A percentile compares a stretch with the other conserved stretches of the same genome.
Evolutionary conservation across 2,797 vertebrate genomes (phyloP).

Genomic region (Ciconia nigra): DNA sequence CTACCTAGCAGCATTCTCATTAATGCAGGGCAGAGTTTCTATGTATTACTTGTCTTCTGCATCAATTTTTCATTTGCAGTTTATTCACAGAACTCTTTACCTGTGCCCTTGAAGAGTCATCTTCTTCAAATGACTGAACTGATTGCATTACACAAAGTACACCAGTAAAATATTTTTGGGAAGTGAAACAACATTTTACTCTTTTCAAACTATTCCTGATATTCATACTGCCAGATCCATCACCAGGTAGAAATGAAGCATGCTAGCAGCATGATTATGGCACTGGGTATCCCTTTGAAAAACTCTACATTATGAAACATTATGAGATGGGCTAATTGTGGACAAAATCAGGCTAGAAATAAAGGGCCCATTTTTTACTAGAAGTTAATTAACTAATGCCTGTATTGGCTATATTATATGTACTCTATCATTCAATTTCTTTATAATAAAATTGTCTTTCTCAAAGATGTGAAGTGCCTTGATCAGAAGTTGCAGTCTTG

Average conservation of each 20-base stretch:
- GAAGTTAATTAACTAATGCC: background rate
- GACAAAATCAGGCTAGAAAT: background rate
- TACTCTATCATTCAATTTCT: background rate
- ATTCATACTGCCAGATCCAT: background rate
- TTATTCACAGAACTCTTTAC: slow-evolving; percentile 35
- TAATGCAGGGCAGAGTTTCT: slow-evolving; percentile 36
- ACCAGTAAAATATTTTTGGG: background rate
- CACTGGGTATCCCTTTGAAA: background rate
- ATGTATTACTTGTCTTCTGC: slow-evolving; percentile 30
- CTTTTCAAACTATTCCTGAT: background rate
- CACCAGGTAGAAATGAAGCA: background rate
- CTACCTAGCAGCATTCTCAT: background rate
- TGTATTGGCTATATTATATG: background rate
- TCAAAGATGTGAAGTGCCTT: background rate
- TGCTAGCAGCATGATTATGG: background rate
- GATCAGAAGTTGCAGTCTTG: background rate
- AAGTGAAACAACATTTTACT: background rate
- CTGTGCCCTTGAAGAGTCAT: slow-evolving; percentile 46
- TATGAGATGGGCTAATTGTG: background rate
- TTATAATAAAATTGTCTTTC: background rate
- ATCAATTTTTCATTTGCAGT: slow-evolving; percentile 56
- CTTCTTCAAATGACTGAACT: background rate
- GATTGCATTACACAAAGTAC: background rate
- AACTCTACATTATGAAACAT: background rate
- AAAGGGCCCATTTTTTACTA: background rate